Evolutionary conservation across 1,140 invertebrate species (phyloP).

Genomic region (Stegodyphus dumicola): DNA sequence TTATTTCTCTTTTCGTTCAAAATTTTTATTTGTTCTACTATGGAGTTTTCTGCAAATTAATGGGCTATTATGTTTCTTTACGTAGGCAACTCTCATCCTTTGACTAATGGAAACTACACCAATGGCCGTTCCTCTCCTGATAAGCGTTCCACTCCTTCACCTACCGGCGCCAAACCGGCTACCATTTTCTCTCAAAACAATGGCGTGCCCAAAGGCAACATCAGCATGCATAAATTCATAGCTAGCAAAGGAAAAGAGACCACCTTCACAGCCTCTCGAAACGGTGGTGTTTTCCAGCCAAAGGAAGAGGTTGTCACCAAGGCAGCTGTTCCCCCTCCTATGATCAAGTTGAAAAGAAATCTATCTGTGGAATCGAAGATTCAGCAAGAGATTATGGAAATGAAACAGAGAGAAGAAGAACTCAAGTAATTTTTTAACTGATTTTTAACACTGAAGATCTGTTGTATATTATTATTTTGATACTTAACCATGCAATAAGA

Average conservation of each 20-base stretch:
- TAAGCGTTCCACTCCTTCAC: conserved; percentile 72
- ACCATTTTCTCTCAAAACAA: conserved; percentile 60
- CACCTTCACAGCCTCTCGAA: conserved; percentile 62
- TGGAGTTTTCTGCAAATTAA: no score
- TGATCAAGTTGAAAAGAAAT: conserved; percentile 55
- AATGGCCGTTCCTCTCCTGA: conserved; percentile 30
- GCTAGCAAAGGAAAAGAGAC: conserved; percentile 74
- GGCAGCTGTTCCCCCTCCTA: conserved; percentile 6
- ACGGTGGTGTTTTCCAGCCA: conserved; percentile 66
- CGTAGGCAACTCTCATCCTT: conserved; percentile 12
- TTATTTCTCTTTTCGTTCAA: no score
- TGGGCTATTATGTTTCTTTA: not conserved
- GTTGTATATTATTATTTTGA: not conserved
- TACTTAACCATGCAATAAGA: no score
- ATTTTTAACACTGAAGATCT: not conserved
- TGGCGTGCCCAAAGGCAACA: conserved; percentile 73
- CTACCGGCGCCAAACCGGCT: conserved; percentile 58
- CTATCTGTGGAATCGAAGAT: conserved; percentile 79
- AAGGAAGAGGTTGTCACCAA: conserved; percentile 15
- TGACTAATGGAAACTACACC: conserved; percentile 19
- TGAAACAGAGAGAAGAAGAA: conserved; percentile 79
- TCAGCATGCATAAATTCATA: conserved; percentile 80
- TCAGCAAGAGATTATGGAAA: conserved; percentile 79
- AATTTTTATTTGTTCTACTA: no score
- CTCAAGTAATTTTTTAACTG: conserved; percentile 71